Evolutionary conservation across 2,113 vertebrate genomes (phyloP).

Genomic region (Forbesichthys papilliferus): DNA sequence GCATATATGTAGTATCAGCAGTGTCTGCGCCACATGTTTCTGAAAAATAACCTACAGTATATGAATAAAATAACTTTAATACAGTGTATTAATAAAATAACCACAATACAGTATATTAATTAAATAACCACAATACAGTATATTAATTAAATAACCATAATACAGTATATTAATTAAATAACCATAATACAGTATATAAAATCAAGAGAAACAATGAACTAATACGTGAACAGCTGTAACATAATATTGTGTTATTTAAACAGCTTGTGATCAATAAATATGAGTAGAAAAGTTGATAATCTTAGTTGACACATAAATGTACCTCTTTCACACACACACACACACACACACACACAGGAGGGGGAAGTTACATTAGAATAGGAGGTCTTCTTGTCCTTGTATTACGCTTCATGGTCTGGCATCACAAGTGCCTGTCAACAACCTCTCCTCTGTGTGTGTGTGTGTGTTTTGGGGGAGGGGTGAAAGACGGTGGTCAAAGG

Average conservation of each 20-base stretch:
- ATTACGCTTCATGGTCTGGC: background rate
- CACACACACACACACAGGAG: background rate
- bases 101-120: background rate
- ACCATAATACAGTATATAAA: too few relatives aligned
- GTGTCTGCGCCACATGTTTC: background rate
- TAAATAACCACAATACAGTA: too few relatives aligned
- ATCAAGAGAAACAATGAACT: too few relatives aligned
- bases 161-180: background rate
- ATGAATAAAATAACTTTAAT: background rate
- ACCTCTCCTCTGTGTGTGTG: conserved; percentile 14
- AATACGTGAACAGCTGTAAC: too few relatives aligned
- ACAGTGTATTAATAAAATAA: background rate
- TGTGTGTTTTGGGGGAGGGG: conserved; percentile 46
- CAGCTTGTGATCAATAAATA: too few relatives aligned
- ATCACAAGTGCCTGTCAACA: conserved; percentile 23
- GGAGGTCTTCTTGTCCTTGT: background rate
- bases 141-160: background rate
- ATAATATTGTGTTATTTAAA: too few relatives aligned
- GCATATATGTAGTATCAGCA: too few relatives aligned
- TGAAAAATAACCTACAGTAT: background rate
- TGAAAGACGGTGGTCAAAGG: conserved; percentile 46
- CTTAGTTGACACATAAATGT: background rate
- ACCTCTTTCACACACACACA: background rate
- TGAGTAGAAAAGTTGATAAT: too few relatives aligned
- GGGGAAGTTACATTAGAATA: conserved; percentile 2